These are phyloP conservation scores for Didymodactylos carnosus DNA, from an alignment of 2,888 invertebrate genomes.

Conservation along the genomic window DNA sequence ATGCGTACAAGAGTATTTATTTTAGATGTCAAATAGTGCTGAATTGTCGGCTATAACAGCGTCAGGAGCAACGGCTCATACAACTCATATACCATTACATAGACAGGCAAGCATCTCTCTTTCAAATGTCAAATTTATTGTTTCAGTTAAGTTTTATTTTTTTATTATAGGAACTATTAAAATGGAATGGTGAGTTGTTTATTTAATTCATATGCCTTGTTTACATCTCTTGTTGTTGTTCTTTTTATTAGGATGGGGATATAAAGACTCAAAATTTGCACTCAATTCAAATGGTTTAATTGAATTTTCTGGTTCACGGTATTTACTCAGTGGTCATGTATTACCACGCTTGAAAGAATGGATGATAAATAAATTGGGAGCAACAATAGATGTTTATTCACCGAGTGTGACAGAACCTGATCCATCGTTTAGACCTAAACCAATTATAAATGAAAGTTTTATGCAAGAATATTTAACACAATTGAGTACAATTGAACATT, in stretches of 20 bases:
- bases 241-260: slow-evolving; percentile 99
- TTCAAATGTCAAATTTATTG: too few species aligned
- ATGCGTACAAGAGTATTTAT: too few species aligned
- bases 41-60: not conserved
- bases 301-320: slow-evolving; percentile 67
- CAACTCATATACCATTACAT: not conserved
- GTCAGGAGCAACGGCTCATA: not conserved
- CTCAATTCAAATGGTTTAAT: slow-evolving; percentile 45
- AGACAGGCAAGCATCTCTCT: not conserved
- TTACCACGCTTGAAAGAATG: slow-evolving; percentile 62
- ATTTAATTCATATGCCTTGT: too few species aligned
- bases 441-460: slow-evolving; percentile 44
- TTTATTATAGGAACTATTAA: not conserved
- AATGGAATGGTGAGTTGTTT: too few species aligned
- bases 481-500: slow-evolving; percentile 39
- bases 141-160: too few species aligned
- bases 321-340: slow-evolving; percentile 32
- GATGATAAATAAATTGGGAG: slow-evolving; percentile 52
- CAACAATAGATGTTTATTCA: slow-evolving; percentile 38
- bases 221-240: too few species aligned
- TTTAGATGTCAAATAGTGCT: too few species aligned
- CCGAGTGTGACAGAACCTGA: slow-evolving; percentile 37
- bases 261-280: slow-evolving; percentile 70
- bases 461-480: slow-evolving; percentile 42
- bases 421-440: slow-evolving; percentile 45